Base-by-base conservation (phyloP, 2,888 invertebrate species). In the Argyresthia goedartella region DNA sequence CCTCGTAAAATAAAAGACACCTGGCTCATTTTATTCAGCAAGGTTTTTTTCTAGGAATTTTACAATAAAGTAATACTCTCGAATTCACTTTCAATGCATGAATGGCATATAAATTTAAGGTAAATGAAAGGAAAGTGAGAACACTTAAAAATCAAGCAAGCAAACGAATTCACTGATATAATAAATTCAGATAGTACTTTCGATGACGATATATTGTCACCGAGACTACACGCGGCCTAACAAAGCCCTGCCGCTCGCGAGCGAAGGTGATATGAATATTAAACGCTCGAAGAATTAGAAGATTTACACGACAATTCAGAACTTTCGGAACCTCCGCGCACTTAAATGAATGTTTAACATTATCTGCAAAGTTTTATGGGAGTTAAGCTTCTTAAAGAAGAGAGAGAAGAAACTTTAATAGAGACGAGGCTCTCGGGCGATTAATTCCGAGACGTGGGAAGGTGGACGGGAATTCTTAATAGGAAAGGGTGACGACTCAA, bases 301-400 rank as follows among this genome's bases (percentile, higher is more conserved):
- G 84, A 86, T 85, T 86, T 85, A 86, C 80, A 72, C 76, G 74
- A 70, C 80, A 67, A 81, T 80, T 80, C 67, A 66, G 67, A 85
- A 84, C 72, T 81, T 80, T 64, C 72, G 65, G 64, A 68, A 42
- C 50, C 64, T 62, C 63, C 68, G 13, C 34, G 76, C 76, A 81
- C 81, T 79, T 79, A 81, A 86, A 86, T 85, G 82, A 85, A 85
- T 85, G 85, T 86, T 85, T 86, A 80, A 86, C 84, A 84, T 84
- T 85, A 85, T 85, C 85, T 80, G 67, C 63, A 56, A 73, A 81
- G 76, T 82, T 82, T 81, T 77, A 73, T 77, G 78, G 69, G 73
- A 78, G 68, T 77, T 73, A 74, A 80, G 81, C 72, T 70, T 76
- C 75, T 81, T 78, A 79, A 76, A 81, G 77, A 82, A 86, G 71